phyloP scores from a whole-genome alignment of 1,140 invertebrate genomes.

The Ruditapes philippinarum region DNA sequence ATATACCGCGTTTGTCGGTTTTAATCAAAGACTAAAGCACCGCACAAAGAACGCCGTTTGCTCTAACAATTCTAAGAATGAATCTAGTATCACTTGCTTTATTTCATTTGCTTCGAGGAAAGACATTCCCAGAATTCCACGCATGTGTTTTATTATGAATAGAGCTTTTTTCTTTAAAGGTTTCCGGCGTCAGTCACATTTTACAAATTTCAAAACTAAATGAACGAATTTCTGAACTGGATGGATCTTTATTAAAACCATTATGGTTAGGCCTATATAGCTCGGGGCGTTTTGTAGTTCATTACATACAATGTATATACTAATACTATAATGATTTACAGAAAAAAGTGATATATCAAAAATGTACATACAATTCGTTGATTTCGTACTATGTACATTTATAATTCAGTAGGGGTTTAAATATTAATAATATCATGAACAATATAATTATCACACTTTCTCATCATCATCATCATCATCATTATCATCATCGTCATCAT shows the following conservation, averaged over 20 bases:
- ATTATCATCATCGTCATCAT: no score
- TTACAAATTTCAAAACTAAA: not conserved
- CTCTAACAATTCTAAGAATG: not conserved
- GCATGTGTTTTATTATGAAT: slow-evolving; percentile 49
- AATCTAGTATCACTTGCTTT: not conserved
- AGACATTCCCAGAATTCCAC: slow-evolving; percentile 9
- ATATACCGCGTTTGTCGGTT: not conserved
- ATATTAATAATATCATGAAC: no score
- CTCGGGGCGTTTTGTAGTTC: not conserved
- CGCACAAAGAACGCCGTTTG: not conserved
- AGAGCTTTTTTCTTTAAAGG: slow-evolving; percentile 7
- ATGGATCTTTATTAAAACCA: not conserved
- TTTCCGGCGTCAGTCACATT: not conserved
- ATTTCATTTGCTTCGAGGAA: slow-evolving; percentile 20
- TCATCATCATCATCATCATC: no score
- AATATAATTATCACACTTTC: no score
- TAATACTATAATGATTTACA: not conserved
- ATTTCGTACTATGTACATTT: no score
- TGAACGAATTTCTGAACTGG: not conserved
- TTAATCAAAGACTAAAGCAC: not conserved
- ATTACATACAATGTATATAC: no score
- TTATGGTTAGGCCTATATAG: not conserved
- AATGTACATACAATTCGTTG: no score
- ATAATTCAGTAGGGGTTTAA: no score
- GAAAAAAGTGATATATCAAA: not conserved